phyloP scores from a whole-genome alignment of 2,888 invertebrate genomes.

The Luperina nickerlii region DNA sequence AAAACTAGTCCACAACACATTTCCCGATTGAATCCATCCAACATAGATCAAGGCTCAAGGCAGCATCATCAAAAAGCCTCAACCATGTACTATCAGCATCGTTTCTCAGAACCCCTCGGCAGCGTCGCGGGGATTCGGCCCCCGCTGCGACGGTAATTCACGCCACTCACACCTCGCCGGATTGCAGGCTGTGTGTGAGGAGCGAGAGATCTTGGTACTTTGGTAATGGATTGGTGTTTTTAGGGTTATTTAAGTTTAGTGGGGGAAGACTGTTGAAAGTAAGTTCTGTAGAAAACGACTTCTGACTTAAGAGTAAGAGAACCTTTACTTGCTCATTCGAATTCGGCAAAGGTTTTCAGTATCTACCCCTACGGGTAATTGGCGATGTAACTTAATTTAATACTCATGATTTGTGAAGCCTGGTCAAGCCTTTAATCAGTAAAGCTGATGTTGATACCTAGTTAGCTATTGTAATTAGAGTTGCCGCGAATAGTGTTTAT shows the following conservation, averaged over 20 bases:
- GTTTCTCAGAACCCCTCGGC: conserved; percentile 69
- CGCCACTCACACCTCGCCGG: conserved; percentile 85
- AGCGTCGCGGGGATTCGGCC: conserved; percentile 69
- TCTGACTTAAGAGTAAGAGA: background rate
- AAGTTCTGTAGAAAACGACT: background rate
- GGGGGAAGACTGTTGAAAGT: background rate
- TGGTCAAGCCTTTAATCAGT: background rate
- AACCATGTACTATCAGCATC: conserved; percentile 69
- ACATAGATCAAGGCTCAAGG: conserved; percentile 46
- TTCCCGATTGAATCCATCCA: background rate
- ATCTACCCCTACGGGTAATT: background rate
- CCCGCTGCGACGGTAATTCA: conserved; percentile 88
- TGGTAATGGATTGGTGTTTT: background rate
- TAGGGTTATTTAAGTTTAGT: background rate
- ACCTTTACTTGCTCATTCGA: background rate
- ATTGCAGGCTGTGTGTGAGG: conserved; percentile 56
- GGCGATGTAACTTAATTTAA: background rate
- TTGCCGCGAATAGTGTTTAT: no score
- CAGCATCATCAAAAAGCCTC: conserved; percentile 64
- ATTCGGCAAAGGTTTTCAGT: background rate
- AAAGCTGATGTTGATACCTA: background rate
- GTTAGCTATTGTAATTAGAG: background rate
- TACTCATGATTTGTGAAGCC: background rate
- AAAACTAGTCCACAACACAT: background rate
- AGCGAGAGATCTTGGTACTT: conserved; percentile 55